phyloP scores from a whole-genome alignment of 1,140 invertebrate species.

The Halyomorpha halys region DNA sequence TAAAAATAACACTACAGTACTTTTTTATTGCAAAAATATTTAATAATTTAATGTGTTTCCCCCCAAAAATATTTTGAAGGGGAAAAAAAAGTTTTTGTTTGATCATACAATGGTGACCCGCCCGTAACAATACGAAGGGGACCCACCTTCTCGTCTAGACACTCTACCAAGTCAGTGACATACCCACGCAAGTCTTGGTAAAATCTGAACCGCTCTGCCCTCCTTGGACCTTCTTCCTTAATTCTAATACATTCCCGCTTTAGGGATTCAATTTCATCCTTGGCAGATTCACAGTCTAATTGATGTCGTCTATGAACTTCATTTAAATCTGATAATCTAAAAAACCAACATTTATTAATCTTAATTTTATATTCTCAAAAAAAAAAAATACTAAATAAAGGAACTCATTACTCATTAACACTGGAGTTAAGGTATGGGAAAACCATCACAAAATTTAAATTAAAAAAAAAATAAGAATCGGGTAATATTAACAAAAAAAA shows the following conservation, averaged over 20 bases:
- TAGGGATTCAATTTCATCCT: conserved; percentile 50
- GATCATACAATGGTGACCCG: conserved; percentile 1
- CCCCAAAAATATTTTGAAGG: too few relatives aligned
- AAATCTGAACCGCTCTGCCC: conserved; percentile 71
- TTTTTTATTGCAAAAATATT: too few relatives aligned
- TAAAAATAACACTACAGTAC: too few relatives aligned
- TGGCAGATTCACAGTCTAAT: conserved; percentile 40
- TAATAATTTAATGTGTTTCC: too few relatives aligned
- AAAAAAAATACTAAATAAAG: neutral
- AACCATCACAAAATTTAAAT: too few relatives aligned
- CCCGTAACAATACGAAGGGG: conserved; percentile 13
- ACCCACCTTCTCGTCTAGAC: conserved; percentile 83
- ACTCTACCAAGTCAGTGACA: conserved; percentile 92
- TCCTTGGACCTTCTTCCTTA: conserved; percentile 50
- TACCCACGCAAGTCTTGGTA: conserved; percentile 94
- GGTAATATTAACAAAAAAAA: too few relatives aligned
- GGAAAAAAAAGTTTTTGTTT: neutral
- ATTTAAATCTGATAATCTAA: conserved; percentile 46
- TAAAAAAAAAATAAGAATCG: too few relatives aligned
- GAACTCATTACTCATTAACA: neutral
- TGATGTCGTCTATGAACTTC: conserved; percentile 49
- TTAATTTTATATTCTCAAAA: too few relatives aligned
- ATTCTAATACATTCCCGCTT: conserved; percentile 48
- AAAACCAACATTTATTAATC: neutral
- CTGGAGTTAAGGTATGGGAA: neutral